phyloP scores from a whole-genome alignment of 1,140 invertebrate species.

The Bombus breviceps region DNA sequence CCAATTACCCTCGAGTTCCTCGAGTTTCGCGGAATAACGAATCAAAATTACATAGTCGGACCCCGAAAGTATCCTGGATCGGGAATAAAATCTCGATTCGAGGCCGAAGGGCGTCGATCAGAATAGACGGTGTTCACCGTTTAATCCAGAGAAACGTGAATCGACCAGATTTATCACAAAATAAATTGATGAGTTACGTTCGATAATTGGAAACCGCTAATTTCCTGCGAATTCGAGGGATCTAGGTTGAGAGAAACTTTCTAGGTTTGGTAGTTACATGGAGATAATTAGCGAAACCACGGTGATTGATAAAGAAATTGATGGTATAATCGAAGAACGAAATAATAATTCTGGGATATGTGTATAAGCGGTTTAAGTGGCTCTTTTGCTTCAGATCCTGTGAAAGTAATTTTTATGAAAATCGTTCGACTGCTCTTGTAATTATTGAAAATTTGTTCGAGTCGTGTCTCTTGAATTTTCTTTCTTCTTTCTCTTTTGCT shows the following conservation, averaged over 20 bases:
- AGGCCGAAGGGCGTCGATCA: constrained; percentile 56
- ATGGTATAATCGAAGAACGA: not conserved
- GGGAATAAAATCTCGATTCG: constrained; percentile 54
- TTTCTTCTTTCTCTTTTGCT: not conserved
- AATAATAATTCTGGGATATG: not conserved
- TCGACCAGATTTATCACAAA: constrained; percentile 33
- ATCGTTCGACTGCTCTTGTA: not conserved
- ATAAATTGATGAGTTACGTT: constrained; percentile 12
- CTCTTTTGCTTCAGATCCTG: too few relatives aligned
- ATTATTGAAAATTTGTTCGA: not conserved
- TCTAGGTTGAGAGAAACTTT: not conserved
- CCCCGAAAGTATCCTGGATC: constrained; percentile 37
- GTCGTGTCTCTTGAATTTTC: not conserved
- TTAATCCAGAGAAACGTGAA: constrained; percentile 15
- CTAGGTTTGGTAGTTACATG: not conserved
- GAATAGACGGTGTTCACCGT: constrained; percentile 21
- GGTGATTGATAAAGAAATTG: not conserved
- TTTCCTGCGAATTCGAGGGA: not conserved
- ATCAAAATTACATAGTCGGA: constrained; percentile 77
- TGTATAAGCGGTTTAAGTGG: too few relatives aligned
- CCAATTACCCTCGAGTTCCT: constrained; percentile 73
- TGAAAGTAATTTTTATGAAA: not conserved
- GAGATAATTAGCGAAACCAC: not conserved
- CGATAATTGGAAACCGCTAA: constrained; percentile 20
- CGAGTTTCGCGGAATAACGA: constrained; percentile 76